Evolutionary conservation across 2,113 vertebrate genomes (phyloP).

Genomic region (Ciconia boyciana): DNA sequence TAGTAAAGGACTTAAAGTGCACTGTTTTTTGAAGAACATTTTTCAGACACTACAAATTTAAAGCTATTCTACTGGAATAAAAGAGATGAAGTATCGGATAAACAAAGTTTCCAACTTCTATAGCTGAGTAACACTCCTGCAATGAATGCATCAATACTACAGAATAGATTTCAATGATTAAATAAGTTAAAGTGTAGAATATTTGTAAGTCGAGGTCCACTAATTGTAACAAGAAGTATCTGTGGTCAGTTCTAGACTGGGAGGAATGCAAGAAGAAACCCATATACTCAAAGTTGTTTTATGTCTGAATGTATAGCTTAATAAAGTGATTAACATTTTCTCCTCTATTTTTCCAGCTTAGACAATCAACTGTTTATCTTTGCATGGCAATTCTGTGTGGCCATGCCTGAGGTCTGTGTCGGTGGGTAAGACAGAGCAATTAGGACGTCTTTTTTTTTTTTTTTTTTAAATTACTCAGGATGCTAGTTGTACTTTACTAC

Average conservation of each 20-base stretch:
- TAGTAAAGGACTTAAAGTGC: neutral
- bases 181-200: neutral
- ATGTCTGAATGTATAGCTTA: neutral
- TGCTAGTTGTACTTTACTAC: neutral
- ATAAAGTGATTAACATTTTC: neutral
- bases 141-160: neutral
- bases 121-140: neutral
- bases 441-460: neutral
- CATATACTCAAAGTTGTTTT: neutral
- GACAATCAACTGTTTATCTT: neutral
- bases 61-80: neutral
- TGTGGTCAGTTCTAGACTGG: neutral
- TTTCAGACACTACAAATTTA: neutral
- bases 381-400: neutral
- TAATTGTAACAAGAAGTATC: neutral
- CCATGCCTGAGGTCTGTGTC: neutral
- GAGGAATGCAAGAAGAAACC: neutral
- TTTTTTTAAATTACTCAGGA: neutral
- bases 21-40: neutral
- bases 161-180: neutral
- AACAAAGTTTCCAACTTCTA: neutral
- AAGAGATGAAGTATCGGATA: neutral
- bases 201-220: neutral
- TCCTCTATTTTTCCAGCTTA: neutral
- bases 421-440: neutral